Evolutionary conservation across 2,888 invertebrate species (phyloP).

Genomic region (Boloria euphrosyne): DNA sequence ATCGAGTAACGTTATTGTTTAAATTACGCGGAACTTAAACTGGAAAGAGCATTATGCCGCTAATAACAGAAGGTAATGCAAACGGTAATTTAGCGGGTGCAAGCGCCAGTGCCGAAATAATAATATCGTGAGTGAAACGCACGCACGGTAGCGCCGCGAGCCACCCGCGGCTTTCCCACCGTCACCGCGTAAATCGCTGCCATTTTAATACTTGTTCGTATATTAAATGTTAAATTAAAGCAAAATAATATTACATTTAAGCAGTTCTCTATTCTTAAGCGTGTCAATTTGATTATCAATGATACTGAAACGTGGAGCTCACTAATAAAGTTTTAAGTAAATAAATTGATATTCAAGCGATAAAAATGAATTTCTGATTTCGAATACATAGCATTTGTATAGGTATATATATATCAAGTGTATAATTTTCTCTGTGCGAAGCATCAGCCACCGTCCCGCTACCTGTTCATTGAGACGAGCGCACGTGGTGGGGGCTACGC

Average conservation of each 20-base stretch:
- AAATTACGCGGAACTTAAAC: constrained; percentile 50
- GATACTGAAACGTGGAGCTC: no score
- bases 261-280: neutral
- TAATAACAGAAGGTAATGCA: constrained; percentile 78
- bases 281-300: no score
- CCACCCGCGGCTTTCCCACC: constrained; percentile 73
- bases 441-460: constrained; percentile 59
- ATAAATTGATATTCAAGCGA: neutral
- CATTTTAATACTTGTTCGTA: constrained; percentile 39
- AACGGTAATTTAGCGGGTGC: constrained; percentile 70
- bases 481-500: constrained; percentile 69
- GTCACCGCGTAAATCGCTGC: constrained; percentile 44
- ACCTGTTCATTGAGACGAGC: constrained; percentile 73
- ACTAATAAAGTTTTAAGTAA: no score
- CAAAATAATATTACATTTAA: constrained; percentile 20
- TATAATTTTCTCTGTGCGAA: constrained; percentile 49
- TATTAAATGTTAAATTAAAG: constrained; percentile 37
- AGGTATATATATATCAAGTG: constrained; percentile 27
- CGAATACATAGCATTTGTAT: constrained; percentile 38
- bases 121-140: constrained; percentile 74
- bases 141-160: constrained; percentile 77
- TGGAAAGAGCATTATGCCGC: constrained; percentile 57
- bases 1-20: neutral
- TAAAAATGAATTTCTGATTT: neutral
- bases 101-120: constrained; percentile 70